Evolutionary conservation across 53 echinoderm and acorn worm species (phyloP), one percentile per base, ranked within the genome.

Genomic region (Antedon mediterranea): DNA sequence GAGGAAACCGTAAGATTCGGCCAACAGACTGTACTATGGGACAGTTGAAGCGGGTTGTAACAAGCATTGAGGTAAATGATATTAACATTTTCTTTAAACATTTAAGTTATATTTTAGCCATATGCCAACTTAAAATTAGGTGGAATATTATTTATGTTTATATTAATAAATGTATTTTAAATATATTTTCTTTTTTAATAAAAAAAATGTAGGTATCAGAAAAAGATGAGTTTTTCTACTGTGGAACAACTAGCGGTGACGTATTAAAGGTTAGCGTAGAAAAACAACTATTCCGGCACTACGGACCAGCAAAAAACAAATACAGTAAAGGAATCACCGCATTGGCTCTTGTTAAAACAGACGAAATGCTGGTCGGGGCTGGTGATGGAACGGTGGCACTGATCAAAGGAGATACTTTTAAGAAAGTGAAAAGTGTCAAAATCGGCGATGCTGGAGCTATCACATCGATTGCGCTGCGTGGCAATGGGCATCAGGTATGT

Each of bases 171-270:
- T n/a, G n/a, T n/a, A n/a, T 29, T 72, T 72, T 72, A 4, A 30
- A 28, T 30, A 72, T 72, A 20, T 34, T 79, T 34, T 79, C 31
- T 26, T 37, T 44, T 28, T 70, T 23, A 30, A 29, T 75, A 0
- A 75, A 28, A 14, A 31, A 5, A 28, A 32, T 78, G 0, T 81
- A 92, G 97, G 87, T 95, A 4, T 73, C 87, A 3, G 79, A 83
- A 1, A 84, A 89, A 29, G 97, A 95, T 28, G 83, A 78, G 23
- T 89, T 72, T 76, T 95, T 92, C 86, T 95, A 80, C 84, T 92
- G 97, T 75, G 97, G 92, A 43, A 95, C 97, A 71, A 92, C 97
- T 18, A 95, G 86, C 2, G 97, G 97, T 32, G 97, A 95, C 44
- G 78, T 95, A 7, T 80, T 95, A 27, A 81, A 89, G 81, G 91